A percentile compares a stretch with the other conserved stretches of the same genome.
phyloP scores from a whole-genome alignment of 2,113 vertebrate species.

The Amazona vittata region DNA sequence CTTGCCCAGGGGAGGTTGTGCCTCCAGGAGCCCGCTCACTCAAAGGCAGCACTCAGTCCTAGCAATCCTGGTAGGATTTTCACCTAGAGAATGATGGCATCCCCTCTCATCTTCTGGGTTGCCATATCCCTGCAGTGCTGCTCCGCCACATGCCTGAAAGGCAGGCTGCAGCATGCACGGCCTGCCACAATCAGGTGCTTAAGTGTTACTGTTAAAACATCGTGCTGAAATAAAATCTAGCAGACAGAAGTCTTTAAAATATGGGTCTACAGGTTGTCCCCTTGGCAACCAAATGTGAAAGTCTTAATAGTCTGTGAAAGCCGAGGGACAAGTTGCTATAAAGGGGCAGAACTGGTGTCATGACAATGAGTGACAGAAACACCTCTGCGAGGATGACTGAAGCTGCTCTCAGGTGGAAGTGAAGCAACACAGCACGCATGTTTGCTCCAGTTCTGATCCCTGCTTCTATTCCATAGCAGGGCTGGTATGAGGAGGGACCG shows the following conservation, averaged over 20 bases:
- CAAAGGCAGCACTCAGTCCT: neutral
- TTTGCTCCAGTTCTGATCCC: neutral
- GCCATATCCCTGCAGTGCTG: neutral
- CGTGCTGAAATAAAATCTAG: neutral
- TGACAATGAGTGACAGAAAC: neutral
- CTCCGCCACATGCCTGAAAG: neutral
- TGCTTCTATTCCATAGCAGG: neutral
- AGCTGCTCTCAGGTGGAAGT: neutral
- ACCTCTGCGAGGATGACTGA: neutral
- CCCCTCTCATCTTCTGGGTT: neutral
- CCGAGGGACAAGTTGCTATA: neutral
- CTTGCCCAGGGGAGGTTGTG: neutral
- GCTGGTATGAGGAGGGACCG: accelerated
- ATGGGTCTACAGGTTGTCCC: neutral
- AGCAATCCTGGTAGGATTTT: neutral
- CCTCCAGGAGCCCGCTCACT: neutral
- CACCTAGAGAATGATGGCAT: neutral
- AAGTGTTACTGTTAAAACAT: neutral
- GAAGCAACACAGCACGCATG: accelerated
- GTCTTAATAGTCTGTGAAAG: neutral
- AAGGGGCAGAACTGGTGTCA: neutral
- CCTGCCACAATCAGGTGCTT: neutral
- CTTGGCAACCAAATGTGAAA: neutral
- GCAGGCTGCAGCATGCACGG: neutral
- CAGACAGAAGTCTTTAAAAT: neutral